Conservation (phyloP, 2,888 invertebrate species). For the Cheilosia variabilis region DNA sequence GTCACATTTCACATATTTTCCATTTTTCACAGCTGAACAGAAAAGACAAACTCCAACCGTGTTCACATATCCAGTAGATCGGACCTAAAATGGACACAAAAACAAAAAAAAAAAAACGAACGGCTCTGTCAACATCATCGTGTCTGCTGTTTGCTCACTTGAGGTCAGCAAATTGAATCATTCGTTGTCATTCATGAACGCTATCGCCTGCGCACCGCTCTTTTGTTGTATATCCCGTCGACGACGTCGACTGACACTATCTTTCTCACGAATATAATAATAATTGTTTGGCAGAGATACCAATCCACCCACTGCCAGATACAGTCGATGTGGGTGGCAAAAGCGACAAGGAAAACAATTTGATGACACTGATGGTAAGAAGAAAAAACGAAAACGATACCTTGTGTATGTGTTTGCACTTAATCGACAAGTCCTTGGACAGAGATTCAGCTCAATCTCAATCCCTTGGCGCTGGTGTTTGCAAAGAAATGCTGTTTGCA, state of each 20-base stretch:
- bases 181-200: slow-evolving; percentile 50
- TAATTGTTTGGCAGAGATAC: slow-evolving; percentile 61
- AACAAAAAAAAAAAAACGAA: slow-evolving; percentile 7
- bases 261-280: slow-evolving; percentile 64
- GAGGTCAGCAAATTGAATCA: slow-evolving; percentile 75
- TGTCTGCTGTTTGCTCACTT: slow-evolving; percentile 58
- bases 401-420: slow-evolving; percentile 31
- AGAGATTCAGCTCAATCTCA: slow-evolving; percentile 60
- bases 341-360: slow-evolving; percentile 24
- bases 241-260: slow-evolving; percentile 31
- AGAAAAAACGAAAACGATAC: slow-evolving; percentile 13
- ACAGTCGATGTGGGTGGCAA: neutral
- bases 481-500: slow-evolving; percentile 61
- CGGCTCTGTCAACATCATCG: slow-evolving; percentile 45
- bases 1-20: slow-evolving; percentile 50
- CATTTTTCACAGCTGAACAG: neutral
- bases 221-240: neutral
- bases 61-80: slow-evolving; percentile 20
- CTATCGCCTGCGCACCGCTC: slow-evolving; percentile 1
- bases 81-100: neutral
- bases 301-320: neutral
- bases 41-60: slow-evolving; percentile 9
- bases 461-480: neutral
- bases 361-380: neutral
- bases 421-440: slow-evolving; percentile 67